Evolutionary conservation across 2,113 vertebrate species (phyloP), one percentile per base, ranked within the genome.

Genomic region (Apistogramma diplotaenia): DNA sequence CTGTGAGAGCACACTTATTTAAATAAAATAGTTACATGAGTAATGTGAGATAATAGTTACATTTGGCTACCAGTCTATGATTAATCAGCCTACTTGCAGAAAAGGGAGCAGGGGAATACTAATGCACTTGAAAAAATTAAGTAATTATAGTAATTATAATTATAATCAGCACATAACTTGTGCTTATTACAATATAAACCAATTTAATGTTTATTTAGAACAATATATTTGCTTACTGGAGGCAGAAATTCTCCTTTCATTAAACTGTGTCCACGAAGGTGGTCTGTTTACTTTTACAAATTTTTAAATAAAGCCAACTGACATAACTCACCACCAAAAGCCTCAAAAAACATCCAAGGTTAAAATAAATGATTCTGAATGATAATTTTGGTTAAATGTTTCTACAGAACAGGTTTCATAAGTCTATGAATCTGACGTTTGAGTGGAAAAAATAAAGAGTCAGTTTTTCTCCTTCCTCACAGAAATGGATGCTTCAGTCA

Each of bases 41-140:
- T 78, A 60, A 87, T 84, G 79, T 67, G 31, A 82, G 35, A 82
- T 88, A 71, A 85, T 82, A 53, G 43, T 35, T 72, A 72, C n/a
- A 82, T 43, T 77, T 80, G 78, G 43, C 71, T 87, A 10, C n/a
- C 74, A 77, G 61, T n/a, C 37, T 70, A 54, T 74, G 73, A 85
- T 76, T 27, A 82, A 74, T 62, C 58, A 74, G 23, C 19, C 46
- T 25, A 75, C 46, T 77, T 86, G 8, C 56, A 81, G 5, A 6
- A 37, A 83, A 81, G 73, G 51, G 61, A 81, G 57, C 29, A 59
- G 60, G 74, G 80, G 56, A 25, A 8, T 8, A 9, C 33, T 0
- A 35, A 35, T 35, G 33, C 33, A 35, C 1, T 8, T 35, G 8
- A 35, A 35, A 8, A 35, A 35, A 35, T 35, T 2, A 35, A 9